Base-by-base conservation (phyloP, 2,888 invertebrate species). In the Hemaris fuciformis region DNA sequence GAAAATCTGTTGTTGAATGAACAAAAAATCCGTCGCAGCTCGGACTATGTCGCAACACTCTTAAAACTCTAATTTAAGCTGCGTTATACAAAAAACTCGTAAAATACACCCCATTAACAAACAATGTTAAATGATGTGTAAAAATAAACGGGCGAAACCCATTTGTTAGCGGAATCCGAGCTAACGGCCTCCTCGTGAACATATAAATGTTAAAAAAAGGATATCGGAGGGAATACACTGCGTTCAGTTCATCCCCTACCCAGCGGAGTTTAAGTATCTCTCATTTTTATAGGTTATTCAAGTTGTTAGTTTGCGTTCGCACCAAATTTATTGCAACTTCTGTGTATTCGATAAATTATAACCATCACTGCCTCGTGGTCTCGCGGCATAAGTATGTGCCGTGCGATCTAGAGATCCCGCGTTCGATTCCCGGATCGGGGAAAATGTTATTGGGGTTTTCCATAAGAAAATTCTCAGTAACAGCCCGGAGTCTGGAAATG, bases 91-190 rank as follows among this genome's bases (percentile, higher is more conserved):
- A 59, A 43, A 59, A 43, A 43, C 42, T 43, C 58, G 43, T 43
- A 43, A 59, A 59, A 25, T 43, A 25, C 58, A 43, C 25, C 23
- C 58, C 58, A 59, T 59, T 59, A 42, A 43, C 58, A 27, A 43
- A 59, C 43, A 43, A 42, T 43, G 43, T 57, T 59, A 63, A 80
- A 80, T 84, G 82, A 84, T 77, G 78, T 81, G 80, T 79, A 80
- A 79, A 79, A 81, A 83, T 82, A 82, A 81, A 85, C 27, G 73
- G 76, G 68, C 71, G 46, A 23, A 56, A 64, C 76, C 75, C 43
- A 78, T 80, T 76, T 70, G 74, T 81, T 76, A 78, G 72, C 62
- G 64, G 25, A 23, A 31, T 53, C 25, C 18, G 15, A 41, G 57
- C 38, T 57, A 57, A 57, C 57, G 15, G 57, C 57, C 41, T 41